Conservation (phyloP, 2,888 invertebrate genomes). For the Ypsolopha sequella region DNA sequence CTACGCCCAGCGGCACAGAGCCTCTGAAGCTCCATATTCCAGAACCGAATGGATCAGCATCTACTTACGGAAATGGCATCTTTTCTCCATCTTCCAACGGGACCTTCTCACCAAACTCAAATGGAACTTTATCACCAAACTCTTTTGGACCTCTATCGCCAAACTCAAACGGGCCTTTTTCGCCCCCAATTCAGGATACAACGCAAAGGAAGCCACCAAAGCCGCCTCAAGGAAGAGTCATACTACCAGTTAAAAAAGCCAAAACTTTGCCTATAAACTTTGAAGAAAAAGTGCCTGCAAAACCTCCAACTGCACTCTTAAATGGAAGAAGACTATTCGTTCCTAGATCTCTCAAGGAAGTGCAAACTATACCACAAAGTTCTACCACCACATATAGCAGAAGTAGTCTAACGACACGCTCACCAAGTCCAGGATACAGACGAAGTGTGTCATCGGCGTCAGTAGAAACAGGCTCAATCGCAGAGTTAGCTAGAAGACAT, state of each 20-base stretch:
- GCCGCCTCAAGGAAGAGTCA: slow-evolving; percentile 41
- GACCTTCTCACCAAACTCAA: slow-evolving; percentile 20
- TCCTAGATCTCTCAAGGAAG: slow-evolving; percentile 48
- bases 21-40: slow-evolving; percentile 50
- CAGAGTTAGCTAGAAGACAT: slow-evolving; percentile 58
- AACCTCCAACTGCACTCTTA: slow-evolving; percentile 29
- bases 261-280: slow-evolving; percentile 59
- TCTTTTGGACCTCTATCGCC: slow-evolving; percentile 51
- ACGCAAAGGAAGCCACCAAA: slow-evolving; percentile 60
- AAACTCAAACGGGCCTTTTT: slow-evolving; percentile 9
- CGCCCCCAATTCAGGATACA: slow-evolving; percentile 40
- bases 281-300: slow-evolving; percentile 48
- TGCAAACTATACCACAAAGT: slow-evolving; percentile 42
- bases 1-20: slow-evolving; percentile 21
- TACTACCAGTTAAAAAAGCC: slow-evolving; percentile 56
- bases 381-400: slow-evolving; percentile 5
- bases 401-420: slow-evolving; percentile 20
- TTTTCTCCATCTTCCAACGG: slow-evolving; percentile 23
- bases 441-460: slow-evolving; percentile 47
- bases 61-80: slow-evolving; percentile 21
- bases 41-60: slow-evolving; percentile 24
- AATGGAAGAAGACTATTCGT: slow-evolving; percentile 52
- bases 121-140: slow-evolving; percentile 32
- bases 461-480: slow-evolving; percentile 62
- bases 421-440: slow-evolving; percentile 50